Percentiles rank a stretch among this genome's conserved stretches.
Evolutionary conservation across 2,888 invertebrate genomes (phyloP).

Genomic region (Strigamia transsilvanica): DNA sequence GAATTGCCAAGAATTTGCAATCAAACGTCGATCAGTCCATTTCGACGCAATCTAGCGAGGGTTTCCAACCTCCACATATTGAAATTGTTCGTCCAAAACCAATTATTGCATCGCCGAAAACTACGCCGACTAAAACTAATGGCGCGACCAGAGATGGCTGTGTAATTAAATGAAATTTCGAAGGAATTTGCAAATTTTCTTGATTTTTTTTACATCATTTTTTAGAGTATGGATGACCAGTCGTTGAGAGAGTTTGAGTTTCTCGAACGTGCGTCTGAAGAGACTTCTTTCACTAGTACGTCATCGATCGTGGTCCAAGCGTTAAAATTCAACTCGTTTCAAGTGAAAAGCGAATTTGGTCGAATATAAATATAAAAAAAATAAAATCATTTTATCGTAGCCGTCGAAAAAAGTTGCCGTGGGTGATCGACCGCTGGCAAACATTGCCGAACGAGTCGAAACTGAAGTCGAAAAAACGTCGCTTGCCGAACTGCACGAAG

Average conservation of each 20-base stretch:
- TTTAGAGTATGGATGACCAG: not conserved
- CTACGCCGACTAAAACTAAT: not conserved
- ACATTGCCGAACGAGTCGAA: not conserved
- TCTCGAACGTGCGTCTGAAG: slow-evolving; percentile 75
- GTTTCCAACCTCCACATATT: not conserved
- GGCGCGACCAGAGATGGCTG: too few relatives aligned
- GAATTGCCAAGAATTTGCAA: not conserved
- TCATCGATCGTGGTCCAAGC: slow-evolving; percentile 68
- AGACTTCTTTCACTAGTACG: slow-evolving; percentile 76
- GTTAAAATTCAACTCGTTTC: not conserved
- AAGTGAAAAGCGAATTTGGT: not conserved
- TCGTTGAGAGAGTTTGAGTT: slow-evolving; percentile 78
- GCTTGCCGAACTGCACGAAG: not conserved
- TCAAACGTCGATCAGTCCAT: too few relatives aligned
- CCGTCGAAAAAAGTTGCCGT: not conserved
- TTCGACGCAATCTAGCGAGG: too few relatives aligned
- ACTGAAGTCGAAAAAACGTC: not conserved
- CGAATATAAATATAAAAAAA: not conserved
- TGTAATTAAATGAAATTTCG: not conserved
- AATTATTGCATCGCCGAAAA: not conserved
- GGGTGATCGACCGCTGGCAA: not conserved
- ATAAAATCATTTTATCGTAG: not conserved
- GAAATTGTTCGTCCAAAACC: not conserved
- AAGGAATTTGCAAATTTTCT: not conserved
- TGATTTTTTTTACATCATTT: not conserved